Conservation (phyloP, 1,140 invertebrate species). For the Lepidotrigona ventralis region DNA sequence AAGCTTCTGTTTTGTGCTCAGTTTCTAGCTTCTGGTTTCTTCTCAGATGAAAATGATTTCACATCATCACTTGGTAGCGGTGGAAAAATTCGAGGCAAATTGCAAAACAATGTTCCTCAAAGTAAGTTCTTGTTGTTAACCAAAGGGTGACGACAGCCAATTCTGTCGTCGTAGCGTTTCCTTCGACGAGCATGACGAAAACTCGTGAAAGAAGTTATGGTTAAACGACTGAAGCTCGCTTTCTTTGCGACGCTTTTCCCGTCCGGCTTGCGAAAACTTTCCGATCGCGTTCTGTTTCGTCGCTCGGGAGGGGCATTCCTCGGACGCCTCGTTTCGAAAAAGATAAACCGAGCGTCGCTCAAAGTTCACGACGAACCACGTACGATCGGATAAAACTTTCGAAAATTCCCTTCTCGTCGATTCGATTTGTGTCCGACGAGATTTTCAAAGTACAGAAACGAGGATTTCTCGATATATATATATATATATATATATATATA, state of each 20-base stretch:
- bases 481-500: too few relatives aligned
- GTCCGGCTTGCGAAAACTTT: conserved; percentile 13
- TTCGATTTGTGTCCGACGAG: not conserved
- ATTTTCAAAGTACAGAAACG: not conserved
- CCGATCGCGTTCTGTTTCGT: not conserved
- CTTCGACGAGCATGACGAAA: conserved; percentile 24
- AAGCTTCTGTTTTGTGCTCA: too few relatives aligned
- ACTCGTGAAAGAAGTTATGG: conserved; percentile 36
- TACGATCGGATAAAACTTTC: not conserved
- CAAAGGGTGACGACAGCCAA: too few relatives aligned
- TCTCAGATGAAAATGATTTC: too few relatives aligned
- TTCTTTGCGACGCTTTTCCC: not conserved
- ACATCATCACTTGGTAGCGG: too few relatives aligned
- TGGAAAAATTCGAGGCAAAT: too few relatives aligned
- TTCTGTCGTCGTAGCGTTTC: conserved; percentile 13
- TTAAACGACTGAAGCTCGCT: conserved; percentile 6
- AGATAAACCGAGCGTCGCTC: not conserved
- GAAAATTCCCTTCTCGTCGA: accelerated
- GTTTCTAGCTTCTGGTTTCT: too few relatives aligned
- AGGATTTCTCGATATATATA: not conserved
- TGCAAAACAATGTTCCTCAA: too few relatives aligned
- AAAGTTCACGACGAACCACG: not conserved
- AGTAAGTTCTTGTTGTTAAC: not conserved
- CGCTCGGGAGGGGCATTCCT: not conserved
- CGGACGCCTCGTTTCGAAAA: not conserved